Conservation (phyloP, 2,888 invertebrate genomes). For the Rhagophthalmus giganteus region DNA sequence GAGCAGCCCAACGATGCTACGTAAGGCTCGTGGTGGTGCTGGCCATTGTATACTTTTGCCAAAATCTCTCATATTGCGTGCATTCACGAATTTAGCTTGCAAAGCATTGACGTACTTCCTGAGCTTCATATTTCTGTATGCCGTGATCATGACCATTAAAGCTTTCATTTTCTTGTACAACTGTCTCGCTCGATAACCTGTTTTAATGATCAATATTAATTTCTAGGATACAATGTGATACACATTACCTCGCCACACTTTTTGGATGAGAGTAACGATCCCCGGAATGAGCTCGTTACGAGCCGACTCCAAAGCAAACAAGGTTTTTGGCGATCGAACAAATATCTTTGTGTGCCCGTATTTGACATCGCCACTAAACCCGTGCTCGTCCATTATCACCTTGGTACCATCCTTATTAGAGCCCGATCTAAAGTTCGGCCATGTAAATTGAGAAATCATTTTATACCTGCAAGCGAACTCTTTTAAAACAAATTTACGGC, state of each 20-base stretch:
- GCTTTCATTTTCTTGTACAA: constrained; percentile 86
- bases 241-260: constrained; percentile 86
- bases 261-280: constrained; percentile 91
- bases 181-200: constrained; percentile 62
- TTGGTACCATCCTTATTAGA: constrained; percentile 80
- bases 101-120: constrained; percentile 71
- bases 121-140: constrained; percentile 79
- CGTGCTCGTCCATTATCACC: constrained; percentile 80
- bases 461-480: constrained; percentile 83
- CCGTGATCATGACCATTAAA: constrained; percentile 75
- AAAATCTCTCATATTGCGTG: constrained; percentile 69
- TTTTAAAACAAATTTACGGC: not conserved
- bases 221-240: constrained; percentile 6
- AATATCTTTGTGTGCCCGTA: constrained; percentile 96
- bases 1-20: constrained; percentile 64
- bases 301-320: constrained; percentile 86
- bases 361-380: constrained; percentile 80
- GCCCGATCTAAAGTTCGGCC: constrained; percentile 91
- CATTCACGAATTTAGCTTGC: constrained; percentile 66
- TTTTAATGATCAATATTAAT: no score
- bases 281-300: constrained; percentile 87
- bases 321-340: constrained; percentile 87
- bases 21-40: constrained; percentile 69
- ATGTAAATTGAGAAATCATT: constrained; percentile 93
- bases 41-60: constrained; percentile 86